These are phyloP conservation scores for Vidua chalybeata DNA, from an alignment of 2,113 vertebrate species.

Conservation along the genomic window DNA sequence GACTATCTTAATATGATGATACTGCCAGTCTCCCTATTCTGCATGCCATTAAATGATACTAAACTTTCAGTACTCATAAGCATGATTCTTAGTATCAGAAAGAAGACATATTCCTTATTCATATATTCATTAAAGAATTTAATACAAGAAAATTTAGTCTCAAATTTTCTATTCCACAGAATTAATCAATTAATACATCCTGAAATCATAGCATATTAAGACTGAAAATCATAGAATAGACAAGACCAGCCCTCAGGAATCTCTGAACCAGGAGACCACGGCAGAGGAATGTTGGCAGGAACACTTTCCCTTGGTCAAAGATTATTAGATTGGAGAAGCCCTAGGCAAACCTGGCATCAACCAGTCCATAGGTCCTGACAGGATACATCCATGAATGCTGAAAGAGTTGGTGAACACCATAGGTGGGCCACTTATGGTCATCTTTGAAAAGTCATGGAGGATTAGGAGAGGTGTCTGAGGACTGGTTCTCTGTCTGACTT, in stretches of 20 bases:
- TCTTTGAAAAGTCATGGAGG: background rate
- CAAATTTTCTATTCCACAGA: background rate
- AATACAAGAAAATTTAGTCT: background rate
- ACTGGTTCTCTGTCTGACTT: background rate
- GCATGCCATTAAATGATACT: background rate
- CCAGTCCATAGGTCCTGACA: too few species aligned
- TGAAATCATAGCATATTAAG: background rate
- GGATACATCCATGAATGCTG: background rate
- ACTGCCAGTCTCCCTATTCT: background rate
- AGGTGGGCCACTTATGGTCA: background rate
- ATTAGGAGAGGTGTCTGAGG: background rate
- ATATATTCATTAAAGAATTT: background rate
- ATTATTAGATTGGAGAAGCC: background rate
- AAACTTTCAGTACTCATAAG: background rate
- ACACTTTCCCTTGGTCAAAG: background rate
- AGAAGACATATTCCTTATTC: background rate
- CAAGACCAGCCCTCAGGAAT: background rate
- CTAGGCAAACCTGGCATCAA: background rate
- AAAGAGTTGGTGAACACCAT: background rate
- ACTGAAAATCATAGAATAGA: background rate
- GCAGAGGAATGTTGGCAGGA: background rate
- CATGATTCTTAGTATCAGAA: background rate
- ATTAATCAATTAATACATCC: background rate
- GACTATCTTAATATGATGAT: background rate
- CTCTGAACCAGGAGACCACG: background rate